Conservation (phyloP, 2,113 vertebrate species). For the Aldabrachelys gigantea region DNA sequence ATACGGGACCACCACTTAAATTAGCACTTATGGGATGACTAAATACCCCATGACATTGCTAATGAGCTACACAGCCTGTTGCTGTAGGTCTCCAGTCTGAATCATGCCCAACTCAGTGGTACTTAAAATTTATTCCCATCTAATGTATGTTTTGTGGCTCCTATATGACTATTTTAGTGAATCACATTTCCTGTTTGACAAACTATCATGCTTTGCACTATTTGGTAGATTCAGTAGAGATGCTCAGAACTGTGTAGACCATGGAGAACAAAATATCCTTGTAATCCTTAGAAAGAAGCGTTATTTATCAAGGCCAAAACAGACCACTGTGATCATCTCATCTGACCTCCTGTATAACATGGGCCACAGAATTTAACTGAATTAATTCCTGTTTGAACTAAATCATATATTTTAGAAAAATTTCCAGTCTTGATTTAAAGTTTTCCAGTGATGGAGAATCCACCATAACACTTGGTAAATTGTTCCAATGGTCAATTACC, state of each 20-base stretch:
- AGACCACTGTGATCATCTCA: no score
- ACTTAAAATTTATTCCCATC: neutral
- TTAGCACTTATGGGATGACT: neutral
- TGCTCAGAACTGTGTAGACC: neutral
- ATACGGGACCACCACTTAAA: neutral
- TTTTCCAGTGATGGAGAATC: no score
- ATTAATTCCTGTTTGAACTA: no score
- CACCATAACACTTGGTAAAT: no score
- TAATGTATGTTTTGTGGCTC: neutral
- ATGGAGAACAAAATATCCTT: neutral
- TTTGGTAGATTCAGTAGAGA: neutral
- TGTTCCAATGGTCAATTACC: no score
- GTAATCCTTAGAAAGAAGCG: neutral
- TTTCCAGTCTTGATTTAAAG: no score
- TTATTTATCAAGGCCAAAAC: no score
- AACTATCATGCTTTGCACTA: neutral
- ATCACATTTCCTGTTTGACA: neutral
- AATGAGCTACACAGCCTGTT: neutral
- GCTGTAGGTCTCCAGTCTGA: no score
- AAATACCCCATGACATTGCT: neutral
- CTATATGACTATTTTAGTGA: neutral
- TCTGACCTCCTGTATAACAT: no score
- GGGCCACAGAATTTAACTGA: no score
- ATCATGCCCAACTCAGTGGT: neutral
- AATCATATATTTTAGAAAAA: no score